A percentile compares a stretch with the other conserved stretches of the same genome.
These are phyloP conservation scores for Eupithecia vulgata DNA, from an alignment of 2,888 invertebrate genomes.

Conservation along the genomic window DNA sequence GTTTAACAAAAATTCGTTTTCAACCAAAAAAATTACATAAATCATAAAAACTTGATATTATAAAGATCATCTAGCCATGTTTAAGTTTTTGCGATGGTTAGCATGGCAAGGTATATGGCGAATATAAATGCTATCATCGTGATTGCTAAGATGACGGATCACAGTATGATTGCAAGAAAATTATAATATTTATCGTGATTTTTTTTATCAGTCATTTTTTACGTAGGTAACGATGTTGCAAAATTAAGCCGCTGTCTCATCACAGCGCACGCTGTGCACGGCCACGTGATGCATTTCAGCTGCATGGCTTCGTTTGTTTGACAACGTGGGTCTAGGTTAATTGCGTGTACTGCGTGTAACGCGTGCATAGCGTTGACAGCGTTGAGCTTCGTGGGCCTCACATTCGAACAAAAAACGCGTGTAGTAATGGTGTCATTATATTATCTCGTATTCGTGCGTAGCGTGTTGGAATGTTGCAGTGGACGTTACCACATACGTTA, in stretches of 20 bases:
- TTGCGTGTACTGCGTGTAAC: no score
- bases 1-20: not conserved
- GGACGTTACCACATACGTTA: no score
- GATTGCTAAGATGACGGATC: not conserved
- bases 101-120: not conserved
- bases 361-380: no score
- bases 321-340: no score
- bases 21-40: not conserved
- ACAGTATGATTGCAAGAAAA: not conserved
- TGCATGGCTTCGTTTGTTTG: no score
- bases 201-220: not conserved
- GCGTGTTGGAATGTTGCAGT: no score
- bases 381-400: no score
- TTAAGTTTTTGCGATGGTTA: slow-evolving; percentile 3
- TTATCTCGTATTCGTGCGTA: no score
- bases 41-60: not conserved
- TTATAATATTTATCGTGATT: not conserved
- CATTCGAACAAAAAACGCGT: no score
- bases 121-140: not conserved
- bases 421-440: no score
- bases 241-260: not conserved
- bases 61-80: slow-evolving; percentile 1
- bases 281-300: no score
- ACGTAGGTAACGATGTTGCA: not conserved
- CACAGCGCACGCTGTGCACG: no score